A percentile compares a stretch with the other conserved stretches of the same genome.
These are phyloP conservation scores for Rhingia campestris DNA, from an alignment of 2,888 invertebrate species.

Conservation along the genomic window DNA sequence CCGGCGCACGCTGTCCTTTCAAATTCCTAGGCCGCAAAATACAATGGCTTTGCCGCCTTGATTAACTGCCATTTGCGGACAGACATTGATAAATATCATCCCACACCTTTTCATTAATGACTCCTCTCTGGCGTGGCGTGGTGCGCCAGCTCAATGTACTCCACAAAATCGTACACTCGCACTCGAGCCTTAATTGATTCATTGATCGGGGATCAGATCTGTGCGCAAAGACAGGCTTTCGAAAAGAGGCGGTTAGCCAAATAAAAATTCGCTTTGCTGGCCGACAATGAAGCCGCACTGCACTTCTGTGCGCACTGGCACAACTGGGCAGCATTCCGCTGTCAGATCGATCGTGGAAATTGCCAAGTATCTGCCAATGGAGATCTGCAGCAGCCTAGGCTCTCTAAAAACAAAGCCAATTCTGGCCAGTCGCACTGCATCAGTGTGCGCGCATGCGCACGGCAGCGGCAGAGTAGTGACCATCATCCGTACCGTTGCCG, in stretches of 20 bases:
- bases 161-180: constrained; percentile 51
- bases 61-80: constrained; percentile 75
- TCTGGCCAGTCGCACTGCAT: constrained; percentile 31
- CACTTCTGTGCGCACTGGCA: neutral
- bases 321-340: constrained; percentile 53
- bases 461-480: constrained; percentile 48
- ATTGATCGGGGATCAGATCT: constrained; percentile 71
- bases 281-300: constrained; percentile 53
- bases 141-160: constrained; percentile 16
- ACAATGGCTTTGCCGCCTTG: constrained; percentile 67
- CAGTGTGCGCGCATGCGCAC: constrained; percentile 25
- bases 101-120: constrained; percentile 77
- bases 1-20: constrained; percentile 37
- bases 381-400: constrained; percentile 43
- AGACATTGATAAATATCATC: constrained; percentile 80
- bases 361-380: constrained; percentile 56
- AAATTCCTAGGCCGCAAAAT: constrained; percentile 46
- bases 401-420: constrained; percentile 48
- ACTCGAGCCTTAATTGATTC: constrained; percentile 67
- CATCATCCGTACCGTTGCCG: constrained; percentile 62
- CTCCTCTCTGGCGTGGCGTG: constrained; percentile 41
- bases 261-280: constrained; percentile 56
- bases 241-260: constrained; percentile 63
- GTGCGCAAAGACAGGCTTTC: constrained; percentile 70
- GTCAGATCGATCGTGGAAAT: constrained; percentile 58